These are phyloP conservation scores for Neodiprion lecontei DNA, from an alignment of 1,140 invertebrate genomes.

Conservation along the genomic window DNA sequence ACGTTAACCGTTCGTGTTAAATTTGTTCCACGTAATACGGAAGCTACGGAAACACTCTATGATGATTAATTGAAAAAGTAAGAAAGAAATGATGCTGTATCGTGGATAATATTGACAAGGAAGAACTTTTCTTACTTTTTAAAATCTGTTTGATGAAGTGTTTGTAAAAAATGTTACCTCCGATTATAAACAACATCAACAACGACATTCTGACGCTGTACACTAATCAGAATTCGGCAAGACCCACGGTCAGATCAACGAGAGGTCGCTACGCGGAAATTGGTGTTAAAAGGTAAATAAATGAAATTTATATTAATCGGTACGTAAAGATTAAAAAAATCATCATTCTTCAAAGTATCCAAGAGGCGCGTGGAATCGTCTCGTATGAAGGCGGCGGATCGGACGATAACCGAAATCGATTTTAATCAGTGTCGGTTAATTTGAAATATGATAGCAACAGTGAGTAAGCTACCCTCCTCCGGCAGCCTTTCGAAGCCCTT, in stretches of 20 bases:
- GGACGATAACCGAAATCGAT: slow-evolving; percentile 3
- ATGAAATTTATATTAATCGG: not conserved
- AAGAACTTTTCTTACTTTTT: no score
- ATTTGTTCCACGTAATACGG: no score
- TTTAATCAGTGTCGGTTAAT: slow-evolving; percentile 33
- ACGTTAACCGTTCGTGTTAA: no score
- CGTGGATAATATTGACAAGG: no score
- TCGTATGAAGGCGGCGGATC: slow-evolving; percentile 1
- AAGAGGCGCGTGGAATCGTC: not conserved
- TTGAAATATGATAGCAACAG: slow-evolving; percentile 48
- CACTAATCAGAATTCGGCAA: slow-evolving; percentile 38
- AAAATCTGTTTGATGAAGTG: no score
- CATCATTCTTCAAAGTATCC: not conserved
- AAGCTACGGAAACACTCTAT: no score
- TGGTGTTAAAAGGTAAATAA: slow-evolving; percentile 53
- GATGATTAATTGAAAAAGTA: no score
- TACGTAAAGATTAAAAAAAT: not conserved
- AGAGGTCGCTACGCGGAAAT: slow-evolving; percentile 56
- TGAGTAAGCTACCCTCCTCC: slow-evolving; percentile 23
- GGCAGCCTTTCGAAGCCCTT: slow-evolving; percentile 42
- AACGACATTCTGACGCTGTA: slow-evolving; percentile 55
- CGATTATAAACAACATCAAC: slow-evolving; percentile 55
- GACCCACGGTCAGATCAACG: slow-evolving; percentile 34
- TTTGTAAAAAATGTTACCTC: slow-evolving; percentile 43
- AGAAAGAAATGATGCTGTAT: no score